Percentiles rank a stretch among this genome's conserved stretches.
Evolutionary conservation across 2,888 invertebrate species (phyloP).

Genomic region (Tenthredo notha): DNA sequence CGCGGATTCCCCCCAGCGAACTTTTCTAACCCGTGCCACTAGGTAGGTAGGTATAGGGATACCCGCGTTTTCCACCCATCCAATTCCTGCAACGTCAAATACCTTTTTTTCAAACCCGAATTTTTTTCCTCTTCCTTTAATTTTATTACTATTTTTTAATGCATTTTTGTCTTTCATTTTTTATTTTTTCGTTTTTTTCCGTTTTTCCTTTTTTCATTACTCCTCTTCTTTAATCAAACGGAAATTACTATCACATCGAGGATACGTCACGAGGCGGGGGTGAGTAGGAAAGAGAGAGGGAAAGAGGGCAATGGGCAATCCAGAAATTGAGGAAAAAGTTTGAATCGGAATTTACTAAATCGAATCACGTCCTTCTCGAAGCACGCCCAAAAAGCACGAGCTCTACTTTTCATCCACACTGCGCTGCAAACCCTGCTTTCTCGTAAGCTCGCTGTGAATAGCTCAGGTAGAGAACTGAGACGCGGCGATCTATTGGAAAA

Average conservation of each 20-base stretch:
- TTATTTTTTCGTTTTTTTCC: background rate
- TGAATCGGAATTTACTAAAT: conserved; percentile 76
- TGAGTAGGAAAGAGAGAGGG: conserved; percentile 39
- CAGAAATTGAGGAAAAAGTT: conserved; percentile 70
- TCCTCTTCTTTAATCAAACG: conserved; percentile 27
- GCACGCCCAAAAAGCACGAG: conserved; percentile 51
- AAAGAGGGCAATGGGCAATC: conserved; percentile 28
- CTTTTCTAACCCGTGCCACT: conserved; percentile 52
- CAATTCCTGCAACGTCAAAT: conserved; percentile 52
- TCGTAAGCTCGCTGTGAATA: conserved; percentile 27
- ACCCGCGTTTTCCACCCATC: background rate
- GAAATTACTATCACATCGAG: conserved; percentile 19
- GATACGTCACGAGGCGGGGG: conserved; percentile 53
- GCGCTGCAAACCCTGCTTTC: no score
- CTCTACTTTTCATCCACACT: conserved; percentile 3
- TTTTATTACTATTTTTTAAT: conserved; percentile 4
- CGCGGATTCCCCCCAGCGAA: conserved; percentile 58
- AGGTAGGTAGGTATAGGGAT: background rate
- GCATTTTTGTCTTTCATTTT: background rate
- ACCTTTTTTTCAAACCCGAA: background rate
- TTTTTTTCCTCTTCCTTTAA: background rate
- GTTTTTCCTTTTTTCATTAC: conserved; percentile 2
- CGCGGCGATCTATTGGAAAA: background rate
- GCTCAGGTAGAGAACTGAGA: conserved; percentile 34
- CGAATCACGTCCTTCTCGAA: conserved; percentile 74